These are phyloP conservation scores for Bothrops jararaca DNA, from an alignment of 2,113 vertebrate species.

Conservation along the genomic window DNA sequence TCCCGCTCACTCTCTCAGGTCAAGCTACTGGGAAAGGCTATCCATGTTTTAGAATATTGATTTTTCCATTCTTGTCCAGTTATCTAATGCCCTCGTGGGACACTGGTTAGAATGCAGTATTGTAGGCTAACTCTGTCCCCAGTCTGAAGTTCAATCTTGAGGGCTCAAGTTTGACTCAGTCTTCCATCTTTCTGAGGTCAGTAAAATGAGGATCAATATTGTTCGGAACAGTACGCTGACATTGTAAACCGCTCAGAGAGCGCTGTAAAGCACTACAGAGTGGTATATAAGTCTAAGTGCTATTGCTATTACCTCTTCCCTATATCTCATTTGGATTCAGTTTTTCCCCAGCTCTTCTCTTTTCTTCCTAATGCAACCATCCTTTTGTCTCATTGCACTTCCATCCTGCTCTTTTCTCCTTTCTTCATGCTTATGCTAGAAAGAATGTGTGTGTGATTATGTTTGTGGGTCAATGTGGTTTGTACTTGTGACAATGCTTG, in stretches of 20 bases:
- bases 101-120: not conserved
- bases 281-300: not conserved
- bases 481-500: not conserved
- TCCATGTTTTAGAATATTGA: not conserved
- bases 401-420: not conserved
- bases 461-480: not conserved
- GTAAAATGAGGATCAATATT: not conserved
- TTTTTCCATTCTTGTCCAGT: not conserved
- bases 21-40: not conserved
- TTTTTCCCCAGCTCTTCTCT: not conserved
- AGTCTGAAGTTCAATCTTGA: not conserved
- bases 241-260: not conserved
- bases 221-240: not conserved
- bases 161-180: not conserved
- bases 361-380: not conserved
- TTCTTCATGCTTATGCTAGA: not conserved
- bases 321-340: not conserved
- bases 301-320: not conserved
- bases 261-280: not conserved
- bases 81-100: not conserved
- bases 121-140: not conserved
- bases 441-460: not conserved
- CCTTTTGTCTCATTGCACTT: not conserved
- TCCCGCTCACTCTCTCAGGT: not conserved
- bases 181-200: not conserved